Evolutionary conservation across 1,140 invertebrate genomes (phyloP).

Genomic region (Temnothorax nylanderi): DNA sequence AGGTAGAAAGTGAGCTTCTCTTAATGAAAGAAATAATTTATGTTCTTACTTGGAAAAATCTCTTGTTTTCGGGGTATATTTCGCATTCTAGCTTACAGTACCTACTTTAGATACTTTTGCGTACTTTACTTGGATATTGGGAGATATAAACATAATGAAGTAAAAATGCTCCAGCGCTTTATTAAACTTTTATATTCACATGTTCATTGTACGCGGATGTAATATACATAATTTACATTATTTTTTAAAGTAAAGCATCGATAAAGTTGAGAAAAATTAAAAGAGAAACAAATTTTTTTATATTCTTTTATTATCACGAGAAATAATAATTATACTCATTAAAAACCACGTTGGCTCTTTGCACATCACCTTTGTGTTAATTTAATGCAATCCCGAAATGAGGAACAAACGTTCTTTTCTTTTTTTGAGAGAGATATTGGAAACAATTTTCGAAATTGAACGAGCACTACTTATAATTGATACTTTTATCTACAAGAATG

Average conservation of each 20-base stretch:
- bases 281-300: neutral
- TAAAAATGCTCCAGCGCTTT: neutral
- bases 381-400: neutral
- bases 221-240: neutral
- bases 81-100: neutral
- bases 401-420: neutral
- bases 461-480: neutral
- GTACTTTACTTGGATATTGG: neutral
- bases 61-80: neutral
- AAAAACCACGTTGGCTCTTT: neutral
- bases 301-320: neutral
- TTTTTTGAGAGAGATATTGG: neutral
- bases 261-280: neutral
- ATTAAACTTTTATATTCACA: neutral
- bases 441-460: neutral
- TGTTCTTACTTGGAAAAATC: constrained; percentile 23
- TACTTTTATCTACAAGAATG: neutral
- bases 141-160: neutral
- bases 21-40: constrained; percentile 61
- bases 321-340: neutral
- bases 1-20: constrained; percentile 1
- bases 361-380: neutral
- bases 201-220: neutral
- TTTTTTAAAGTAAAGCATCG: neutral
- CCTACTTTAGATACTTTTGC: neutral